Percentiles rank a stretch among this genome's conserved stretches.
Conservation (phyloP, 30 jellyfish, hydroid and myxozoan species). For the Aurelia coerulea region DNA sequence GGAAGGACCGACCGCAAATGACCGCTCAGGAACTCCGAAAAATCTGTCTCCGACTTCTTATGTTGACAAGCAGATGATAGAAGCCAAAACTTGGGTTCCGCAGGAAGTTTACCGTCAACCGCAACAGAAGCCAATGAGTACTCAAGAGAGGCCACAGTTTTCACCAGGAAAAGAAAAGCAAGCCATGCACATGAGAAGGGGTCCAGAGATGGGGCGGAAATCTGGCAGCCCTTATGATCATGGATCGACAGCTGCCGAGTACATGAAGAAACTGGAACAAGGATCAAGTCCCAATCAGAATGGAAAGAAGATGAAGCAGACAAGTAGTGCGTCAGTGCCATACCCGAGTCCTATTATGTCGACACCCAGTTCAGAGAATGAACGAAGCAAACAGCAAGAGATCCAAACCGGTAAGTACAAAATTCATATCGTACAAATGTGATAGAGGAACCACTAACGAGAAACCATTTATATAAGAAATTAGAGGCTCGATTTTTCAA, state of each 20-base stretch:
- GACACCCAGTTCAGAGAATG: conserved; percentile 20
- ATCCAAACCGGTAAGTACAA: conserved; percentile 7
- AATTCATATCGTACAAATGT: not conserved
- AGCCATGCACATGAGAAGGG: conserved; percentile 32
- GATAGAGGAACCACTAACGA: no score
- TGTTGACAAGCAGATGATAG: conserved; percentile 68
- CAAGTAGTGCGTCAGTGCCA: conserved; percentile 4
- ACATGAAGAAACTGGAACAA: conserved; percentile 26
- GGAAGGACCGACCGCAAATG: conserved; percentile 24
- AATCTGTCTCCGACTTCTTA: conserved; percentile 58
- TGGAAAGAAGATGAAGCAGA: conserved; percentile 22
- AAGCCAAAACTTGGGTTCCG: conserved; percentile 88
- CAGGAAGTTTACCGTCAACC: conserved; percentile 76
- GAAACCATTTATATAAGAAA: no score
- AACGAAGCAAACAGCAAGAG: conserved; percentile 40
- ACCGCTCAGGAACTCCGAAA: conserved; percentile 48
- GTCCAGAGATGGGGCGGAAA: conserved; percentile 34
- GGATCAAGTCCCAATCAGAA: conserved; percentile 30
- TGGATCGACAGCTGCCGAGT: conserved; percentile 37
- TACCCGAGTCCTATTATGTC: conserved; percentile 29
- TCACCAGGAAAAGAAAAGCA: conserved; percentile 61
- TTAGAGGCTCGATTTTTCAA: no score
- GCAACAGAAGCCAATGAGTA: conserved; percentile 18
- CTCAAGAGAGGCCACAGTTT: conserved; percentile 31
- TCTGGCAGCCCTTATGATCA: conserved; percentile 52